Evolutionary conservation across 2,888 invertebrate species (phyloP).

Genomic region (Subacronicta megacephala): DNA sequence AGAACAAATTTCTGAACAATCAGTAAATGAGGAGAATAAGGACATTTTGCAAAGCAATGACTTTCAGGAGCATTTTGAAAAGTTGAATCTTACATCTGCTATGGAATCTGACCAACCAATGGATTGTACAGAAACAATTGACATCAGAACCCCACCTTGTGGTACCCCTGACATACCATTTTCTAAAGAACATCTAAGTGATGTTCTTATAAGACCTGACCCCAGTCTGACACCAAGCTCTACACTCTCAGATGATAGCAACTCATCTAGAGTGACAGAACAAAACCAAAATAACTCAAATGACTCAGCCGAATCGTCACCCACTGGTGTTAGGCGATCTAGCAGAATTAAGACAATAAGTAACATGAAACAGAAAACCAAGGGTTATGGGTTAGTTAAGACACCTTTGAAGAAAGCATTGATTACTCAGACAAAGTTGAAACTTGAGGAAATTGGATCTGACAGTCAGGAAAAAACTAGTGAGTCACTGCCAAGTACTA

Average conservation of each 20-base stretch:
- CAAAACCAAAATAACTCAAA: constrained; percentile 76
- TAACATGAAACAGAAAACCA: constrained; percentile 91
- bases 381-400: constrained; percentile 91
- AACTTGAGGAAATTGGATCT: constrained; percentile 90
- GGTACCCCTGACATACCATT: constrained; percentile 72
- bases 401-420: constrained; percentile 85
- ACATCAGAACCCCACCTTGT: constrained; percentile 67
- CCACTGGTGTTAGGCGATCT: constrained; percentile 92
- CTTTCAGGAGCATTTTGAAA: constrained; percentile 81
- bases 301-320: constrained; percentile 86
- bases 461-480: constrained; percentile 84
- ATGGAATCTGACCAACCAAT: constrained; percentile 66
- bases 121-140: constrained; percentile 70
- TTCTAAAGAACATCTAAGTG: constrained; percentile 67
- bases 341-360: constrained; percentile 94
- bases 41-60: constrained; percentile 67
- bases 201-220: constrained; percentile 75
- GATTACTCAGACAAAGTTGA: constrained; percentile 86
- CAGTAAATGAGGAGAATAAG: constrained; percentile 48
- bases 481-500: constrained; percentile 66
- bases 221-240: constrained; percentile 85
- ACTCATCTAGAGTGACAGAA: constrained; percentile 80
- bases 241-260: constrained; percentile 84
- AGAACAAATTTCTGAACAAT: constrained; percentile 51
- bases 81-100: constrained; percentile 70